Base-by-base conservation (phyloP, 2,888 invertebrate genomes). In the Tiliacea citrago region DNA sequence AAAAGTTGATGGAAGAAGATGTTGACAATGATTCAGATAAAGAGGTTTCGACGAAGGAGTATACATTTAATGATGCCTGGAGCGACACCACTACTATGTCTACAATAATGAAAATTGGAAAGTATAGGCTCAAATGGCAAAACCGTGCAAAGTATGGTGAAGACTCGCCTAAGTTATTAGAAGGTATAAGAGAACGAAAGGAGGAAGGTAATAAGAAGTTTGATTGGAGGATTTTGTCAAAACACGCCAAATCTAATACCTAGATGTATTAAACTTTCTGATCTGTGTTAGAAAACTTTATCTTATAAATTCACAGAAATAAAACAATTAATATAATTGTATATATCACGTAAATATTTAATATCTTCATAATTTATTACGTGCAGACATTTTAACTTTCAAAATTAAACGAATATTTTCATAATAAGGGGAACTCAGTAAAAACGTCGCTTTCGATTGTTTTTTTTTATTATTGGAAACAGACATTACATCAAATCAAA, bases 401-500 rank as follows among this genome's bases (percentile, higher is more conserved):
- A 16, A 12, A 60, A 60, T 13, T 8, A 47, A 29, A 21, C 3
- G 8, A 18, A 8, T 18, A 18, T 18, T 47, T 68, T 68, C 6
- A 18, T 66, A 12, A 47, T 39, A 21, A 42, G 39, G 53, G 4
- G 13, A 8, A 49, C 57, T 73, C 12, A 57, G 13, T 57, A 51
- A 79, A 57, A 78, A 51, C 13, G 53, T 18, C 7, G 2, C 10
- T 24, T 53, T n/a, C 2, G 0, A 13, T 53, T 60, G 60, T 58
- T 35, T 39, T 42, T 7, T 0, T 35, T 67, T 73, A 71, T 72
- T 81, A 61, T 75, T 75, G 58, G 63, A 76, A 77, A 77, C 70
- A 76, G 55, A 67, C 57, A 39, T 77, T 68, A 79, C 74, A 79
- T 70, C 24, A 76, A 78, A 69, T 73, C 42, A 80, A 78, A 68